Percentiles rank a stretch among this genome's conserved stretches.
phyloP scores from a whole-genome alignment of 2,797 vertebrate genomes.

The Pygocentrus nattereri region DNA sequence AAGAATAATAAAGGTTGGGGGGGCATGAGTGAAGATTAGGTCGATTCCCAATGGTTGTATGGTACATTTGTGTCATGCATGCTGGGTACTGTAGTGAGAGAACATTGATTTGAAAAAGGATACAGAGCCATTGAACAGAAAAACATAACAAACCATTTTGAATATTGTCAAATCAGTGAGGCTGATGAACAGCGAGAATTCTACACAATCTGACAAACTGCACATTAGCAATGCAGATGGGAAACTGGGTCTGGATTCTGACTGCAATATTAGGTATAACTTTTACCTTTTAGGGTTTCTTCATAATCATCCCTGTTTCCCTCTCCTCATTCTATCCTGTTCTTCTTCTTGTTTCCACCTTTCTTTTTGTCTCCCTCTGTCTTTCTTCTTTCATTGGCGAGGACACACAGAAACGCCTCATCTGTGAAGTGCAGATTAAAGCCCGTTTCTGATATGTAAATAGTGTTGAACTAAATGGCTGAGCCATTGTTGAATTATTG shows the following conservation, averaged over 20 bases:
- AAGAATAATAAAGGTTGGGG: too few relatives aligned
- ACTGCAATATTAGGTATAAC: too few relatives aligned
- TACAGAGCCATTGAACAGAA: too few relatives aligned
- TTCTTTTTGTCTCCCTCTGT: conserved; percentile 7
- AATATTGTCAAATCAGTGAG: not conserved
- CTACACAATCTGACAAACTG: too few relatives aligned
- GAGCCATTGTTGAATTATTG: conserved; percentile 53
- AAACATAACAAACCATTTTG: too few relatives aligned
- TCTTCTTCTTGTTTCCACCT: not conserved
- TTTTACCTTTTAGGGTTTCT: not conserved
- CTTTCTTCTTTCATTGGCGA: conserved; percentile 32
- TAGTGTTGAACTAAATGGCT: conserved; percentile 34
- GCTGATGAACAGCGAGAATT: not conserved
- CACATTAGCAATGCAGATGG: too few relatives aligned
- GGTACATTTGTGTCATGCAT: not conserved
- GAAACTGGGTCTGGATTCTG: too few relatives aligned
- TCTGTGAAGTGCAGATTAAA: conserved; percentile 54
- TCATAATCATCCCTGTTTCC: conserved; percentile 8
- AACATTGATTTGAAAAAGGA: too few relatives aligned
- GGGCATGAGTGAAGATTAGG: too few relatives aligned
- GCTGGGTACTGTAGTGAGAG: not conserved
- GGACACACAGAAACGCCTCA: conserved; percentile 23
- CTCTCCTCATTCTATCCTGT: conserved; percentile 15
- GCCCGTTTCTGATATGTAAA: conserved; percentile 57
- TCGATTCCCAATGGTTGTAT: too few relatives aligned